Conservation (phyloP, 1,140 invertebrate genomes). For the Phymorhynchus buccinoides region DNA sequence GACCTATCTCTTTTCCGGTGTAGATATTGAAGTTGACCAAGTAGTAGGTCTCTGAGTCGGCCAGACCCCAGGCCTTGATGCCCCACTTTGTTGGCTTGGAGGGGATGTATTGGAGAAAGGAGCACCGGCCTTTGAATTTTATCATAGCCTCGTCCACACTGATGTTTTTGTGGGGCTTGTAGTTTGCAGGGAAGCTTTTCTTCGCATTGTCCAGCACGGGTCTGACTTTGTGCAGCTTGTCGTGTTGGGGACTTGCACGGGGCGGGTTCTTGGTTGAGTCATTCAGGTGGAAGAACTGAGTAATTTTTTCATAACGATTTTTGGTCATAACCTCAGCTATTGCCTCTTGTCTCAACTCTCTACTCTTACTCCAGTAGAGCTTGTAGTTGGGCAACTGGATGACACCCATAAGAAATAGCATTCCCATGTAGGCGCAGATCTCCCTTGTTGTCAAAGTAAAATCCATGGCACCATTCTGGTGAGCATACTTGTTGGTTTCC, state of each 20-base stretch:
- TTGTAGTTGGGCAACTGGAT: too few relatives aligned
- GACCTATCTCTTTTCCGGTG: conserved; percentile 56
- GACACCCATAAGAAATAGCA: too few relatives aligned
- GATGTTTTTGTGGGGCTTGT: conserved; percentile 34
- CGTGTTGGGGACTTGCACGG: neutral
- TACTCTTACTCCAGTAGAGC: too few relatives aligned
- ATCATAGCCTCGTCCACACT: conserved; percentile 64
- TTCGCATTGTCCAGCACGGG: conserved; percentile 32
- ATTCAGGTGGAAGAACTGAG: too few relatives aligned
- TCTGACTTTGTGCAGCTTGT: conserved; percentile 29
- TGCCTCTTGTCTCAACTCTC: too few relatives aligned
- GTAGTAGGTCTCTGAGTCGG: conserved; percentile 63
- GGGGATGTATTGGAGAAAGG: conserved; percentile 73
- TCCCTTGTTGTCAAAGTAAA: too few relatives aligned
- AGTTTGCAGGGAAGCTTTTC: conserved; percentile 23
- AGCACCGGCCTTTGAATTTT: conserved; percentile 60
- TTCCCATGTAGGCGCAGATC: too few relatives aligned
- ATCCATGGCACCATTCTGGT: too few relatives aligned
- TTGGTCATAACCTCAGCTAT: too few relatives aligned
- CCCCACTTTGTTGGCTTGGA: conserved; percentile 75
- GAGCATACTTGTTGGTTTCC: too few relatives aligned
- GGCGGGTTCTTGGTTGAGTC: too few relatives aligned
- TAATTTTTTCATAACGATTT: too few relatives aligned
- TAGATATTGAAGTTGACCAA: conserved; percentile 73
- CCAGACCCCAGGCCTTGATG: conserved; percentile 70